Conservation (phyloP, 2,888 invertebrate genomes). For the Drosophila seclusa region DNA sequence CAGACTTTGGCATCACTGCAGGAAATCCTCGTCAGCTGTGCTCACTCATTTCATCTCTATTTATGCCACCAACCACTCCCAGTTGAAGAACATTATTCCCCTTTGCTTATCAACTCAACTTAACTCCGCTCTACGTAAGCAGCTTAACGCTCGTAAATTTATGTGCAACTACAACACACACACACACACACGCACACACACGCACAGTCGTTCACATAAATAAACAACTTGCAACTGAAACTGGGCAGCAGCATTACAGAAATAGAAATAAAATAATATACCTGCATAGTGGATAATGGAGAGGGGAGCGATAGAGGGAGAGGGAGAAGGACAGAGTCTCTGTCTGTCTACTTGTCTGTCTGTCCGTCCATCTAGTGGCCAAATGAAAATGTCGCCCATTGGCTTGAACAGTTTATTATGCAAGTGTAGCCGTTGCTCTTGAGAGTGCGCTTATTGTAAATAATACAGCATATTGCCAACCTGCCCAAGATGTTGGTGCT, state of each 20-base stretch:
- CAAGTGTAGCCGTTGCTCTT: conserved; percentile 47
- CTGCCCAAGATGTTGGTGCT: conserved; percentile 45
- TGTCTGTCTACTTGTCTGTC: not conserved
- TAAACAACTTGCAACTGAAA: conserved; percentile 61
- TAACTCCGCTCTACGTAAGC: conserved; percentile 36
- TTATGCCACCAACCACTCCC: conserved; percentile 30
- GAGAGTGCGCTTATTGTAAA: conserved; percentile 61
- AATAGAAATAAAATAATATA: conserved; percentile 77
- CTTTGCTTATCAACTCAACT: conserved; percentile 34
- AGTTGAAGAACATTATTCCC: conserved; percentile 38
- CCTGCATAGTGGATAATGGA: conserved; percentile 48
- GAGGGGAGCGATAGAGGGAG: not conserved
- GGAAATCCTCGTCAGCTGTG: conserved; percentile 5
- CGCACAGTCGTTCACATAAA: conserved; percentile 68
- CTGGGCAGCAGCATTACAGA: conserved; percentile 49
- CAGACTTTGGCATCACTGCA: not conserved
- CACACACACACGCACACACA: conserved; percentile 1
- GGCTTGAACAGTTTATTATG: conserved; percentile 69
- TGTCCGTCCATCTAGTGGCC: conserved; percentile 15
- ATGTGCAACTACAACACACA: conserved; percentile 59
- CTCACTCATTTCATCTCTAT: conserved; percentile 24
- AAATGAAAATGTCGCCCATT: conserved; percentile 80
- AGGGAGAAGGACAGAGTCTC: not conserved
- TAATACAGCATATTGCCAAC: conserved; percentile 72
- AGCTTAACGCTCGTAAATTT: conserved; percentile 63